Conservation (phyloP, 2,797 vertebrate species). For the Pantherophis vulpinus region DNA sequence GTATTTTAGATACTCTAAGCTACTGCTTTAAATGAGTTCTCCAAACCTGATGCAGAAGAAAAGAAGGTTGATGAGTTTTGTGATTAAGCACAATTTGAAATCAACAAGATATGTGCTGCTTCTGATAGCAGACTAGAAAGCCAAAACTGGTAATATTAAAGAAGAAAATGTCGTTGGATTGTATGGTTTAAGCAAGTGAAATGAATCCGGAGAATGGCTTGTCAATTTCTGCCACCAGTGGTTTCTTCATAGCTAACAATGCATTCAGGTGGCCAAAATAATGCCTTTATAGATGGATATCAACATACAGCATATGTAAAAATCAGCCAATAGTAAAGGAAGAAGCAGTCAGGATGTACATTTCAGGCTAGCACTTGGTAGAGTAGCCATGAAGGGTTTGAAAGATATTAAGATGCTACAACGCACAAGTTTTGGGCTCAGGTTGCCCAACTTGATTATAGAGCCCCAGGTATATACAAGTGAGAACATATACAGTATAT, state of each 20-base stretch:
- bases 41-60: background rate
- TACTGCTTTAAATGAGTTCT: background rate
- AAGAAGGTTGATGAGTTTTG: background rate
- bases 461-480: background rate
- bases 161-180: background rate
- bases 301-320: background rate
- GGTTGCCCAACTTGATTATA: background rate
- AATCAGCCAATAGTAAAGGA: background rate
- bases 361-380: background rate
- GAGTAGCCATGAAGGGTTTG: background rate
- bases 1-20: background rate
- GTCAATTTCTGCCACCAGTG: background rate
- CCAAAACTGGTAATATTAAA: background rate
- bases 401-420: background rate
- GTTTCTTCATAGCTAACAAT: background rate
- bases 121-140: background rate
- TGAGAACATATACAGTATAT: background rate
- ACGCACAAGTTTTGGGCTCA: background rate
- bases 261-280: background rate
- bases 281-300: background rate
- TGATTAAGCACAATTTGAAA: background rate
- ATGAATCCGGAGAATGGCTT: background rate
- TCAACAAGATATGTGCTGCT: background rate
- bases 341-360: background rate
- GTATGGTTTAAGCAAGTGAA: background rate